These are phyloP conservation scores for Triops cancriformis DNA, from an alignment of 1,140 invertebrate genomes.

Conservation along the genomic window DNA sequence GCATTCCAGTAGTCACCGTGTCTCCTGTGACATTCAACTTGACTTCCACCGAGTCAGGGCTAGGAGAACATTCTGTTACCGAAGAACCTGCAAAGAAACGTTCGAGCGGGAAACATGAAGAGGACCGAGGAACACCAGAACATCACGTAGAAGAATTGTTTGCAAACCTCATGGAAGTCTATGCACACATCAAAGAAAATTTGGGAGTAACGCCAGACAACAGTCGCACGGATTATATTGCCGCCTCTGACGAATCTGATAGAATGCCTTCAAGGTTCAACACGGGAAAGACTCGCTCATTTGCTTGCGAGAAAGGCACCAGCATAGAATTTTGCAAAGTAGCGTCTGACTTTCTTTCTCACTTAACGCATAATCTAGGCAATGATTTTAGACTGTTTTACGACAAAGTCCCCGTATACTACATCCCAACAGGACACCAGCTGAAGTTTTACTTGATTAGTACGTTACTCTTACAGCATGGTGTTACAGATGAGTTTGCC, in stretches of 20 bases:
- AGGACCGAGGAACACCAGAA: conserved; percentile 19
- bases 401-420: conserved; percentile 35
- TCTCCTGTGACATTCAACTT: neutral
- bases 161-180: conserved; percentile 15
- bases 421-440: conserved; percentile 31
- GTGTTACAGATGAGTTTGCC: conserved; percentile 35
- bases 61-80: neutral
- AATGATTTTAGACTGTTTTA: conserved; percentile 33
- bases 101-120: neutral
- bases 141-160: conserved; percentile 23
- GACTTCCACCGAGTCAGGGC: neutral
- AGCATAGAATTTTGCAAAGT: conserved; percentile 29
- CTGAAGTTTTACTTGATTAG: conserved; percentile 35
- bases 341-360: conserved; percentile 25
- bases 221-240: neutral
- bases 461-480: conserved; percentile 35
- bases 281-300: conserved; percentile 16
- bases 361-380: conserved; percentile 30
- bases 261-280: conserved; percentile 18
- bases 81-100: neutral
- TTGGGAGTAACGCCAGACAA: conserved; percentile 17
- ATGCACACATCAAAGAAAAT: conserved; percentile 23
- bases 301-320: conserved; percentile 27
- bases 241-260: conserved; percentile 19
- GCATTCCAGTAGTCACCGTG: neutral